Percentiles rank a stretch among this genome's conserved stretches.
Conservation (phyloP, 2,113 vertebrate genomes). For the Malaclemys terrapin region DNA sequence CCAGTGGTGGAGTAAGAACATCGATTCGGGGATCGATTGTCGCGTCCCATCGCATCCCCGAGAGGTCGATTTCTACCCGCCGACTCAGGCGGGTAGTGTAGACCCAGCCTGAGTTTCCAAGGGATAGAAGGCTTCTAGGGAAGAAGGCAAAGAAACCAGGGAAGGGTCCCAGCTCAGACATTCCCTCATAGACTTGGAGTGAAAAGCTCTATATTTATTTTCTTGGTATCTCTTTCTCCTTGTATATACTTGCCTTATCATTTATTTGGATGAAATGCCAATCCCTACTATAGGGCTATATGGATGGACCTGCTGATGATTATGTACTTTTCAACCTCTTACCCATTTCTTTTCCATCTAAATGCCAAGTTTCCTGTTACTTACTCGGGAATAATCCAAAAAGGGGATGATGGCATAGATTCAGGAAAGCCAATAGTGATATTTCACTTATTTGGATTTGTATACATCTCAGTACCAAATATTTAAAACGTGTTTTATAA, state of each 20-base stretch:
- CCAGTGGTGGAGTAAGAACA: too few species aligned
- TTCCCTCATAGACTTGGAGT: background rate
- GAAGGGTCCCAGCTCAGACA: background rate
- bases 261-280: background rate
- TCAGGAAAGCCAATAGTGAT: background rate
- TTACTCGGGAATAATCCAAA: slow-evolving; percentile 38
- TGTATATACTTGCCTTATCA: background rate
- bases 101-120: background rate
- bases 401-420: slow-evolving; percentile 31
- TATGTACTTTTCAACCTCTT: slow-evolving; percentile 6
- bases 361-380: slow-evolving; percentile 38
- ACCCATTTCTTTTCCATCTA: background rate
- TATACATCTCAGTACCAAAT: background rate
- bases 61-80: too few species aligned
- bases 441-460: slow-evolving; percentile 28
- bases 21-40: too few species aligned
- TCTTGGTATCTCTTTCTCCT: background rate
- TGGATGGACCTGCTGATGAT: background rate
- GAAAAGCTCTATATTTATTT: background rate
- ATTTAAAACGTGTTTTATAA: background rate
- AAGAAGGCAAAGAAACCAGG: background rate
- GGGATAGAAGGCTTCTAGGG: too few species aligned
- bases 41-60: too few species aligned
- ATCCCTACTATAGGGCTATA: background rate
- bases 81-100: too few species aligned